Conservation (phyloP, 2,888 invertebrate species). For the Thecophora atra region DNA sequence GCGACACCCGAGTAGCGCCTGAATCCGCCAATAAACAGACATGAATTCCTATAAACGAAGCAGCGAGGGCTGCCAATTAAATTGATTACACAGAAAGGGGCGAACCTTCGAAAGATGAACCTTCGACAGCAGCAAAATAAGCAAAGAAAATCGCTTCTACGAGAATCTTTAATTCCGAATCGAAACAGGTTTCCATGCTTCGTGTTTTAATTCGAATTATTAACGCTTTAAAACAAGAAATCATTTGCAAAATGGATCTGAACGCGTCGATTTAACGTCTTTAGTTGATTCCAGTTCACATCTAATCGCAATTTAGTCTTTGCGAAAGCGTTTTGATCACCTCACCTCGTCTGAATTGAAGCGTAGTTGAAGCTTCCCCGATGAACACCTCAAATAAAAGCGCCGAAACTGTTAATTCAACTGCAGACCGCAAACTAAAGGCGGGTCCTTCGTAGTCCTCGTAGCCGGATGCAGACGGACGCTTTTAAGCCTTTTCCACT, state of each 20-base stretch:
- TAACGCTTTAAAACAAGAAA: too few species aligned
- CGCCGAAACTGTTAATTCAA: constrained; percentile 45
- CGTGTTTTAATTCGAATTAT: too few species aligned
- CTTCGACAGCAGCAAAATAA: too few species aligned
- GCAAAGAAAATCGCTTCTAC: not conserved
- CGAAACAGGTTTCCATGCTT: too few species aligned
- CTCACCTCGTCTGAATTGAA: not conserved
- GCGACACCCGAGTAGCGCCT: not conserved
- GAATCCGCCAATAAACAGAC: not conserved
- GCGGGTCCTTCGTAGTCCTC: not conserved
- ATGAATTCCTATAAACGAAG: not conserved
- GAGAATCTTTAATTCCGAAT: constrained; percentile 5
- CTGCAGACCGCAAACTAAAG: constrained; percentile 45
- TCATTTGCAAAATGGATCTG: not conserved
- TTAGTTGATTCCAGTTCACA: not conserved
- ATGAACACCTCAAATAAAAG: constrained; percentile 31
- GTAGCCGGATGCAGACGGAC: not conserved
- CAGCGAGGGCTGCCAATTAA: constrained; percentile 19
- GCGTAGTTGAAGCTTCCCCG: constrained; percentile 6
- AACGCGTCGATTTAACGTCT: not conserved
- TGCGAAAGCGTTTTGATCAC: not conserved
- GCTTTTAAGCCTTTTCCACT: not conserved
- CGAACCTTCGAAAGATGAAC: not conserved
- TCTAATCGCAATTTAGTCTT: not conserved
- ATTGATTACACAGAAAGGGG: not conserved